Percentiles rank a stretch among this genome's conserved stretches.
These are phyloP conservation scores for Physeter macrocephalus DNA, from an alignment of 2,113 vertebrate genomes.

Conservation along the genomic window DNA sequence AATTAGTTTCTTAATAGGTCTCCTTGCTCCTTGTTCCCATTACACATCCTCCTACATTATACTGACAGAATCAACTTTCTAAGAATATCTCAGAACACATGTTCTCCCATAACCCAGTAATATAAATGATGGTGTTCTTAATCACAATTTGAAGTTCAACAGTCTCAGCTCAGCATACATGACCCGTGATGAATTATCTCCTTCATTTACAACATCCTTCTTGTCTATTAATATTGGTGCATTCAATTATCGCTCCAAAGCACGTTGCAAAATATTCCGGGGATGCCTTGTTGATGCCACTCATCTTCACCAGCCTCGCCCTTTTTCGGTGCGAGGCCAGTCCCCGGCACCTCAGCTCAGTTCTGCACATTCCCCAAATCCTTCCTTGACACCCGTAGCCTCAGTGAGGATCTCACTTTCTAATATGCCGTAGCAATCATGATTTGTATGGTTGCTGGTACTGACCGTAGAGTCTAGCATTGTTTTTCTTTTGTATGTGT, in stretches of 20 bases:
- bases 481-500: not conserved
- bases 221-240: not conserved
- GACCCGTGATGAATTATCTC: too few species aligned
- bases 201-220: not conserved
- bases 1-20: not conserved
- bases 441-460: not conserved
- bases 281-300: fast-evolving
- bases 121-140: not conserved
- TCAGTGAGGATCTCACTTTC: not conserved
- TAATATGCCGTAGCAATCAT: not conserved
- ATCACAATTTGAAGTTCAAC: not conserved
- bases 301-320: not conserved
- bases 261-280: not conserved
- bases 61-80: not conserved
- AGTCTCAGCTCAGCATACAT: not conserved
- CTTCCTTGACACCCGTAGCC: not conserved
- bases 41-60: not conserved
- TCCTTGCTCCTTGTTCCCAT: not conserved
- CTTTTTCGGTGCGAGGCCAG: not conserved
- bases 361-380: not conserved
- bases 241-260: not conserved
- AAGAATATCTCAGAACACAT: not conserved
- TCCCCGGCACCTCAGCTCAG: not conserved
- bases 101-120: too few species aligned
- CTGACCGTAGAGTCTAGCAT: not conserved